Conservation (phyloP, 2,113 vertebrate genomes). For the Phylloscopus trochilus region DNA sequence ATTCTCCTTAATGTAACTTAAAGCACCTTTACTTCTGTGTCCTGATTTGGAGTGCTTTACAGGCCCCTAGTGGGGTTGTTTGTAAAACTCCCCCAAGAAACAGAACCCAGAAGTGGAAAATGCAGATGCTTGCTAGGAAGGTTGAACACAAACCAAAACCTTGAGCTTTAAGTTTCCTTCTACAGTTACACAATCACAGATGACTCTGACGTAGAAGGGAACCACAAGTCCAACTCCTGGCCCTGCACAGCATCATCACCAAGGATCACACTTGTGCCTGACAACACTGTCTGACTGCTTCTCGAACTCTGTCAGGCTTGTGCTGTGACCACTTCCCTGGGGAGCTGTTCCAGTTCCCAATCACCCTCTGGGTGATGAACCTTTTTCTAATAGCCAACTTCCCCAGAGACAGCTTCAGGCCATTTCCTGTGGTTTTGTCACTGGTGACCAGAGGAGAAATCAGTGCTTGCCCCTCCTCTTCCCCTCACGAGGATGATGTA, state of each 20-base stretch:
- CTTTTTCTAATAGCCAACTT: background rate
- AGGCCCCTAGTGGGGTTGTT: background rate
- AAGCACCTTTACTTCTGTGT: background rate
- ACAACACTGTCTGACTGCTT: fast-evolving
- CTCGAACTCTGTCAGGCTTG: background rate
- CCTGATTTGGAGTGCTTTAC: background rate
- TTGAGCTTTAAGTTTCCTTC: background rate
- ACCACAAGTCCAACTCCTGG: background rate
- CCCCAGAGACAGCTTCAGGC: background rate
- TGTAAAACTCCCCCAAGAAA: background rate
- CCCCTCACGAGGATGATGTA: fast-evolving
- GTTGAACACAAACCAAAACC: background rate
- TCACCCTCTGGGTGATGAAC: fast-evolving
- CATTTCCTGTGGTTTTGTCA: fast-evolving
- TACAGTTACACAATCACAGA: background rate
- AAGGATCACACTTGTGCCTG: background rate
- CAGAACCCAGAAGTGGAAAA: background rate
- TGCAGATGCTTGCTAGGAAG: fast-evolving
- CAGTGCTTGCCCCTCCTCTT: background rate
- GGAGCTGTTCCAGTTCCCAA: background rate
- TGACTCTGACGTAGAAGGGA: background rate
- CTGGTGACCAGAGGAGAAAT: background rate
- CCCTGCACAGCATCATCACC: background rate
- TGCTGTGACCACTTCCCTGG: background rate
- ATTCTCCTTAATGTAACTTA: background rate